These are phyloP conservation scores for Hypsopygia costalis DNA, from an alignment of 2,888 invertebrate species.

Conservation along the genomic window DNA sequence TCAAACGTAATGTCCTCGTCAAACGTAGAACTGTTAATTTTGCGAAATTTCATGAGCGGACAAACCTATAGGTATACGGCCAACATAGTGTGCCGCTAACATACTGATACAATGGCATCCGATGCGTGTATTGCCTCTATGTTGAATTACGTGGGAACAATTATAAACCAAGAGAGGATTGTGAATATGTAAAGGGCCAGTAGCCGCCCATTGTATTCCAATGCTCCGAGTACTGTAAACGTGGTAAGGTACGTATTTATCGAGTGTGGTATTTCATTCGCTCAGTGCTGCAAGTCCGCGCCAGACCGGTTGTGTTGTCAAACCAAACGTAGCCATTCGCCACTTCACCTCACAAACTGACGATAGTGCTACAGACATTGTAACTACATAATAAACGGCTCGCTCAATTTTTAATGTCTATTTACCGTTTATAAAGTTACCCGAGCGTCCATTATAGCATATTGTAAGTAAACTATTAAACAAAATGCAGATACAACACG, in stretches of 20 bases:
- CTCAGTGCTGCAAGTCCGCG: slow-evolving; percentile 25
- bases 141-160: slow-evolving; percentile 2
- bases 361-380: not conserved
- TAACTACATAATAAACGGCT: no score
- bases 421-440: not conserved
- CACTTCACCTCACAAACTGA: slow-evolving; percentile 9
- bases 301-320: slow-evolving; percentile 51
- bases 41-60: no score
- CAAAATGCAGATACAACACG: slow-evolving; percentile 5
- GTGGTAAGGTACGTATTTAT: slow-evolving; percentile 20
- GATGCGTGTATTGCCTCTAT: no score
- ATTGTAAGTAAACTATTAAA: not conserved
- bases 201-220: slow-evolving; percentile 24
- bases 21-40: no score
- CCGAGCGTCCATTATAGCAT: not conserved
- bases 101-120: no score
- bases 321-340: slow-evolving; percentile 31
- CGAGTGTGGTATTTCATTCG: slow-evolving; percentile 20
- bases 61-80: no score
- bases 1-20: no score
- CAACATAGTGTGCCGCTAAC: no score
- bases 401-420: not conserved
- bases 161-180: slow-evolving; percentile 2
- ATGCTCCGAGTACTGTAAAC: slow-evolving; percentile 7
- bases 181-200: slow-evolving; percentile 16